Evolutionary conservation across 2,113 vertebrate genomes (phyloP), one percentile per base, ranked within the genome.

Genomic region (Sterrhoptilus dennistouni): DNA sequence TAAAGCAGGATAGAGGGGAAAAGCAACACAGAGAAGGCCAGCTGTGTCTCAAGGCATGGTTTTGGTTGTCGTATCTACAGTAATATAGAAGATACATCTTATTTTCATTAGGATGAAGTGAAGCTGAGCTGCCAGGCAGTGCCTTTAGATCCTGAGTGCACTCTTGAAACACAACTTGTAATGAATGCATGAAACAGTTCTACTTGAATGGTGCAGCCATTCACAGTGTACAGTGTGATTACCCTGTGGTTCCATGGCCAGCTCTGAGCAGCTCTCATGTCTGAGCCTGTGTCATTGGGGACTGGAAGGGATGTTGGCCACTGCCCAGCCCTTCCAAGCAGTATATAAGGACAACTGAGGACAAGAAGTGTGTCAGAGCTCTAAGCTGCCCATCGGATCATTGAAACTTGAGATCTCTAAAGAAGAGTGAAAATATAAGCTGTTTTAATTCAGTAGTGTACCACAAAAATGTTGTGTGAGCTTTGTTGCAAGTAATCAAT

Each of bases 51-150:
- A 29, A 91, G 68, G 70, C 36, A 36, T 22, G 35, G 57, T 83
- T 94, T 90, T 5, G 8, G 60, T 78, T 89, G 70, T 71, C 89
- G 29, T 84, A n/a, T 82, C 40, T 92, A n/a, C 71, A 45, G 25
- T 18, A 85, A 54, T 23, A 57, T 33, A 89, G 74, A 69, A 79
- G 60, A 82, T 81, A 44, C 49, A 83, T 60, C 49, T 90, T 87
- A 69, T 81, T 96, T 93, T 96, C 89, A 61, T 94, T 83, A 94
- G 87, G 71, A 31, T 60, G 79, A 91, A 94, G 78, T 59, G 38
- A 91, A 92, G 80, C 83, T 56, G 33, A 75, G 70, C 44, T 65
- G 81, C 45, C 47, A 94, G 49, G 29, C 56, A 20, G 47, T 63
- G 27, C 47, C 95, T 84, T 85, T 59, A 36, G 84, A 86, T 71